Evolutionary conservation across 2,113 vertebrate genomes (phyloP).

Genomic region (Hippocampus guttulatus): DNA sequence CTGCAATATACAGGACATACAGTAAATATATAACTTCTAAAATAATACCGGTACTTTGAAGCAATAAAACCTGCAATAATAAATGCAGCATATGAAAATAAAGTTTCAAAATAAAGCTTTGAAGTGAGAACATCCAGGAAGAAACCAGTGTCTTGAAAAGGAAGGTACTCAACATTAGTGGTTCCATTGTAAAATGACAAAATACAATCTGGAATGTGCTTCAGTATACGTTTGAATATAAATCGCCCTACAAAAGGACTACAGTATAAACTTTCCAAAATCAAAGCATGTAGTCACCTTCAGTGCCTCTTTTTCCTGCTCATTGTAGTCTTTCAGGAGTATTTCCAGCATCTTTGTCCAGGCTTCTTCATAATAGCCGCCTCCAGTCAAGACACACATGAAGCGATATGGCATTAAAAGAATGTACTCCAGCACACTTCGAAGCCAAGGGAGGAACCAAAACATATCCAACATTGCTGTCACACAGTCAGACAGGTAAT

Average conservation of each 20-base stretch:
- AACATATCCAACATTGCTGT: conserved; percentile 75
- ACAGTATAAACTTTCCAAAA: background rate
- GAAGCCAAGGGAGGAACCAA: conserved; percentile 78
- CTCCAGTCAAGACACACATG: conserved; percentile 65
- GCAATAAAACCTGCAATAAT: too few relatives aligned
- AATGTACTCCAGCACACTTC: conserved; percentile 68
- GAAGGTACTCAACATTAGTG: too few relatives aligned
- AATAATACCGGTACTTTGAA: too few relatives aligned
- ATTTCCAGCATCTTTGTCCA: conserved; percentile 81
- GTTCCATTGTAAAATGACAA: background rate
- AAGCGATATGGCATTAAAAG: conserved; percentile 78
- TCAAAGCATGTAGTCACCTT: conserved; percentile 62
- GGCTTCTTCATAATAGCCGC: conserved; percentile 70
- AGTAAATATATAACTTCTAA: too few relatives aligned
- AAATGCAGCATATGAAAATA: background rate
- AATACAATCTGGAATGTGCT: background rate
- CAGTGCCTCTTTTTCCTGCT: conserved; percentile 72
- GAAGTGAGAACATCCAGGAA: too few relatives aligned
- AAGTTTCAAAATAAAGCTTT: background rate
- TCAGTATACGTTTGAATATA: background rate
- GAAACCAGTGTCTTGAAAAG: too few relatives aligned
- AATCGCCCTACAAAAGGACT: background rate
- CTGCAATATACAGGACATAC: conserved; percentile 56
- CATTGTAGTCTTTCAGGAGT: conserved; percentile 74
- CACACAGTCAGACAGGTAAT: conserved; percentile 72